Evolutionary conservation across 2,797 vertebrate genomes (phyloP).

Genomic region (Pipistrellus kuhlii): DNA sequence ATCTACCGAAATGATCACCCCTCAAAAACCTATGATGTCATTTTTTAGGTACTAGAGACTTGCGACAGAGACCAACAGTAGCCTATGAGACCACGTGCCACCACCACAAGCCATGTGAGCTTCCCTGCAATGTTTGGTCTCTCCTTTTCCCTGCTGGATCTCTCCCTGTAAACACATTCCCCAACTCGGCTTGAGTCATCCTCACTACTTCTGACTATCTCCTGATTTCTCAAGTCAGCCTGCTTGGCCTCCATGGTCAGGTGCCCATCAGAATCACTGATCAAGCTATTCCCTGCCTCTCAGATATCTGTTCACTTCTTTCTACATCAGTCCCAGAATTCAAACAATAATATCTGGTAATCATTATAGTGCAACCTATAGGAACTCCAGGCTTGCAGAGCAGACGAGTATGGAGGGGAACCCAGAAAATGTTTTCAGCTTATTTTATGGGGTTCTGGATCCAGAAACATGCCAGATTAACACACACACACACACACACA

Average conservation of each 20-base stretch:
- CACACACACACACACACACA: background rate
- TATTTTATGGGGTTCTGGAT: background rate
- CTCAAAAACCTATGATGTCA: background rate
- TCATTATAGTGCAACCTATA: background rate
- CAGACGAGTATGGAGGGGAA: accelerated
- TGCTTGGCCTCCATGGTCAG: background rate
- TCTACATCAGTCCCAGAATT: background rate
- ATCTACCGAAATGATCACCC: background rate
- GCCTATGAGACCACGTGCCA: background rate
- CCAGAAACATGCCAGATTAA: background rate
- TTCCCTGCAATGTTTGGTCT: background rate
- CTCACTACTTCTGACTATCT: background rate
- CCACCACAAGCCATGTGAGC: background rate
- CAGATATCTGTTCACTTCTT: background rate
- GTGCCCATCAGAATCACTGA: background rate
- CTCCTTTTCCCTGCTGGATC: background rate
- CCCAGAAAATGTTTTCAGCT: background rate
- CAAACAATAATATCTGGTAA: background rate
- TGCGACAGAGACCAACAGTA: background rate
- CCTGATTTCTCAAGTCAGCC: background rate
- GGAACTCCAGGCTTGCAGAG: too few species aligned
- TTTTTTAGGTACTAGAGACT: background rate
- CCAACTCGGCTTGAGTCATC: background rate
- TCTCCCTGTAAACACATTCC: background rate
- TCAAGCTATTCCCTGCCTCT: background rate